Base-by-base conservation (phyloP, 1,140 invertebrate genomes). In the Protaetia brevitarsis region DNA sequence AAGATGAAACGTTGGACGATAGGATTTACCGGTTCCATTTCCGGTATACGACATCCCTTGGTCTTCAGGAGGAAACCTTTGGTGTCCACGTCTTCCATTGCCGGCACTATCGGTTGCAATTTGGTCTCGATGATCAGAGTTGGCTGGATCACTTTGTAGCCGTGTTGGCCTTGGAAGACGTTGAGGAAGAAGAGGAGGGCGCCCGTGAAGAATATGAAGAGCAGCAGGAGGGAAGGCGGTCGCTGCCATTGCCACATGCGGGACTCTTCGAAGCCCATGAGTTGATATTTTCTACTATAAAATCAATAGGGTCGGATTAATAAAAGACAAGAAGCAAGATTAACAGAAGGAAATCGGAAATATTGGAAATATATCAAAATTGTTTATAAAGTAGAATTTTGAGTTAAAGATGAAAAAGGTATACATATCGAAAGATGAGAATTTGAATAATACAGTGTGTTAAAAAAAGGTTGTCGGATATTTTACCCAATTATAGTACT, bases 11-110 rank as follows among this genome's bases (percentile, higher is more conserved):
- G 73, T 23, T 77, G 78, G 19, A 87, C 80, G 11, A 78, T 81
- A 27, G 45, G 76, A 76, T 94, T 89, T 57, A 86, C 86, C 0
- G 91, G 86, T 69, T 89, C 85, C 60, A 95, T 81, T 7, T 86
- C 85, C 0, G 92, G 91, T 69, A 95, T 92, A 3, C 86, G 85
- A 75, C 94, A 96, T 19, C 90, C 89, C 6, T 83, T 78, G 1
- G 88, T 92, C 69, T 88, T 83, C n/a, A 94, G 86, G 0, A 86
- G 41, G 68, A 81, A 85, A 1, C 81, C 81, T 16, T 69, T 71
- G 13, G 67, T 37, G 23, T 63, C 30, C 0, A 7, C 30, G 2
- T 34, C 30, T 3, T 59, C 57, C 26, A n/a, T 23, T 13, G 41
- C 6, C 11, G 6, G 3, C 8, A 19, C 16, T 21, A 6, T 6